Base-by-base conservation (phyloP, 2,113 vertebrate genomes). In the Leucoraja erinaceus region DNA sequence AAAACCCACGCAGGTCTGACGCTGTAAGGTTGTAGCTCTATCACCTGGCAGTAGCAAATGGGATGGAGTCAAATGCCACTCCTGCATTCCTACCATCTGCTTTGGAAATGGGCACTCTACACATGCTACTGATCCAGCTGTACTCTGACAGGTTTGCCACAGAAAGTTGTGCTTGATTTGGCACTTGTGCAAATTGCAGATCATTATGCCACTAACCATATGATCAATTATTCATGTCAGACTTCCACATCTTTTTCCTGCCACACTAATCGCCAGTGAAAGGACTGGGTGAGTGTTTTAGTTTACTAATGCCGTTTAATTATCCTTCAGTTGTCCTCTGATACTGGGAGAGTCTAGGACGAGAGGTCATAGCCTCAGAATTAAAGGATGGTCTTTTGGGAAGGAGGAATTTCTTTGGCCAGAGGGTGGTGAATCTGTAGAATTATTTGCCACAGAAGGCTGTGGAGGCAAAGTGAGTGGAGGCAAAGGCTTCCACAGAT, bases 81-180 rank as follows among this genome's bases (percentile, higher is more conserved):
- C 78, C 79, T 59, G 54, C 20, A 59, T 22, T 28, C 47, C 79
- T 11, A 59, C 79, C 79, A 84, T 84, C 54, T 84, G 79, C 28
- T 90, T 90, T 68, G 86, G 86, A 90, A 68, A n/a, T 31, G 20
- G 86, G 5, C 14, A 68, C 86, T 90, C 38, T 68, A 22, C n/a
- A 90, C 86, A 31, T 68, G 86, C 54, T 84, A 59, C 8, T 18
- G 79, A 11, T 90, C 33, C 63, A 33, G 59, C 16, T 90, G 0
- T 68, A 68, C 68, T 68, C n/a, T 68, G 31, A 90, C 56, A 90
- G 18, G 31, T 38, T 90, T 90, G 63, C n/a, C 31, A 68, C n/a
- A 90, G 56, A 90, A 63, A 68, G 59, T 70, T 90, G 61, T 68
- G 38, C 38, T 90, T 38, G n/a, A 90, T 90, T 33, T n/a, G 63